phyloP scores from a whole-genome alignment of 2,888 invertebrate species.

The Melanotus villosus region DNA sequence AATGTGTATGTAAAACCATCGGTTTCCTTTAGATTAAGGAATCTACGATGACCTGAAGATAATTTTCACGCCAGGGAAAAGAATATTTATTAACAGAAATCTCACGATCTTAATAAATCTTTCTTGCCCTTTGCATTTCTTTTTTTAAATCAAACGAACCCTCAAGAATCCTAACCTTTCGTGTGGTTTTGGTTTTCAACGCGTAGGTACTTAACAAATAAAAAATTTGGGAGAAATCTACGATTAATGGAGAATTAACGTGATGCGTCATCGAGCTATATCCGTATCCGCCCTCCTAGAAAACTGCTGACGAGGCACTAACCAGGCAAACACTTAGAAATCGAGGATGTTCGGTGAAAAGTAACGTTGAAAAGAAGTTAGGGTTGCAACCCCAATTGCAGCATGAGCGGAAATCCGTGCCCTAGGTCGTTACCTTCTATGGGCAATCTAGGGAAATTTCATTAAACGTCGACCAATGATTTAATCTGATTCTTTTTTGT shows the following conservation, averaged over 20 bases:
- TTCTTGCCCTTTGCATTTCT: too few species aligned
- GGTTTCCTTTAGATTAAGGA: too few species aligned
- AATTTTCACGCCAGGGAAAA: too few species aligned
- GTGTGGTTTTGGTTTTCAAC: background rate
- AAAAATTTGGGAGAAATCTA: constrained; percentile 14
- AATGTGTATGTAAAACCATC: too few species aligned
- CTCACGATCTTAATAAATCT: too few species aligned
- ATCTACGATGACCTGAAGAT: too few species aligned
- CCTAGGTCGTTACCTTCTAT: constrained; percentile 2
- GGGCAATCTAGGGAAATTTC: background rate
- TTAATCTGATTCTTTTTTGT: background rate
- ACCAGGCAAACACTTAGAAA: constrained; percentile 17
- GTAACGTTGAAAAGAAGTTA: background rate
- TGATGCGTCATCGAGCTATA: constrained; percentile 22
- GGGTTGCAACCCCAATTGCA: background rate
- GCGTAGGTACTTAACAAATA: background rate
- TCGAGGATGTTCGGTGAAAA: constrained; percentile 1
- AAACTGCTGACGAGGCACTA: constrained; percentile 24
- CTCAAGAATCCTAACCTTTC: too few species aligned
- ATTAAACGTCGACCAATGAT: background rate
- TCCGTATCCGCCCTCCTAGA: constrained; percentile 24
- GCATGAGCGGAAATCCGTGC: background rate
- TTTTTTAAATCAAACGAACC: too few species aligned
- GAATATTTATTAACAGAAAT: too few species aligned
- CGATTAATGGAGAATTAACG: constrained; percentile 19